These are phyloP conservation scores for Eciton burchellii DNA, from an alignment of 1,140 invertebrate genomes.

Conservation along the genomic window DNA sequence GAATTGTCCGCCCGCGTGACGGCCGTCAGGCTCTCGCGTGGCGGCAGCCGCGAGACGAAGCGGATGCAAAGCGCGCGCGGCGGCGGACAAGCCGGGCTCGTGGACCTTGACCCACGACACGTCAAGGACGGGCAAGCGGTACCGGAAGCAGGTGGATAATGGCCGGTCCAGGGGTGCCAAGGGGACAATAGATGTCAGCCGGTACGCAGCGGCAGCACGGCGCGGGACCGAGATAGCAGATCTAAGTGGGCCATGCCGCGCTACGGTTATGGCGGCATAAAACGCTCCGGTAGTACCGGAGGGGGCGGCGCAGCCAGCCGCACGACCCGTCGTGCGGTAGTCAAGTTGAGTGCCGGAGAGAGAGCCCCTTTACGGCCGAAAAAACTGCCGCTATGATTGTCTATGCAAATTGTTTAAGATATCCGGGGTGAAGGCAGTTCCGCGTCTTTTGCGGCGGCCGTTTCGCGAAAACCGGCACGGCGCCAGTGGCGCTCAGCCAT, in stretches of 20 bases:
- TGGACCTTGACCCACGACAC: slow-evolving; percentile 65
- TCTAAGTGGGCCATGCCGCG: slow-evolving; percentile 85
- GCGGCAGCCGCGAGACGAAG: background rate
- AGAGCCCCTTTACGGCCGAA: slow-evolving; percentile 82
- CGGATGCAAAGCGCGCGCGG: slow-evolving; percentile 37
- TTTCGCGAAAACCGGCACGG: slow-evolving; percentile 55
- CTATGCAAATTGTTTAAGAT: slow-evolving; percentile 86
- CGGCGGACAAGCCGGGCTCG: background rate
- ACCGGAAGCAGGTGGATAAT: slow-evolving; percentile 65
- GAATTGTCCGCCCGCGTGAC: slow-evolving; percentile 76
- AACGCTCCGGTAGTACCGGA: slow-evolving; percentile 77
- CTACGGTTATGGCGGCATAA: slow-evolving; percentile 85
- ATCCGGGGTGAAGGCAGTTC: slow-evolving; percentile 74
- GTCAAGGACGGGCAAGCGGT: slow-evolving; percentile 61
- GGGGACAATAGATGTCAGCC: slow-evolving; percentile 83
- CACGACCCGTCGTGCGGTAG: slow-evolving; percentile 66
- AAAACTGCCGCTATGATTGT: slow-evolving; percentile 85
- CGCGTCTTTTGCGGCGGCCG: slow-evolving; percentile 51
- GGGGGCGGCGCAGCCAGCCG: slow-evolving; percentile 63
- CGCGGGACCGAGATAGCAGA: slow-evolving; percentile 83
- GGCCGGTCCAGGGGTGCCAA: slow-evolving; percentile 66
- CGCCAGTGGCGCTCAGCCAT: slow-evolving; percentile 43
- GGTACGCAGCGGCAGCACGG: slow-evolving; percentile 70
- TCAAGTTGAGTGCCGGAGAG: slow-evolving; percentile 69
- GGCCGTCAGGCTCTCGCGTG: background rate